Percentiles rank a stretch among this genome's conserved stretches.
These are phyloP conservation scores for Neuroscelio doddi DNA, from an alignment of 2,888 invertebrate genomes.

Conservation along the genomic window DNA sequence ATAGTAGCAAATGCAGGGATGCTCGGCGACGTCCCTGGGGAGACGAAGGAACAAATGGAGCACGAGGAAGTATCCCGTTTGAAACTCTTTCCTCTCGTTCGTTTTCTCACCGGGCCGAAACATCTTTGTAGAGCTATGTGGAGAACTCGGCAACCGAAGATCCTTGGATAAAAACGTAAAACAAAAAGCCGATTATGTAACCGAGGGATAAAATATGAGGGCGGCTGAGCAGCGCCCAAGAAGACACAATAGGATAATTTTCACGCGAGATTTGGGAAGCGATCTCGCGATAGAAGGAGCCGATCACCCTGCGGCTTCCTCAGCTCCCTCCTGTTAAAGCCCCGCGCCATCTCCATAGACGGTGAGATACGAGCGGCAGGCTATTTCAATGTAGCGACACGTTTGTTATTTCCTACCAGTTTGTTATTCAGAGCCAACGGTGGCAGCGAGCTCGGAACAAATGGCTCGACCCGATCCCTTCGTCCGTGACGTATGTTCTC, in stretches of 20 bases:
- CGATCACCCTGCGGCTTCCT: conserved; percentile 18
- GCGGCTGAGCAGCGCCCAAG: conserved; percentile 47
- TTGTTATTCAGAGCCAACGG: conserved; percentile 66
- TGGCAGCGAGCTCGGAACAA: conserved; percentile 56
- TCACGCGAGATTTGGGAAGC: conserved; percentile 72
- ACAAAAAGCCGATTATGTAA: conserved; percentile 72
- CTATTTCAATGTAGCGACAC: conserved; percentile 70
- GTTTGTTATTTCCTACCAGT: conserved; percentile 71
- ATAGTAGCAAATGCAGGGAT: conserved; percentile 28
- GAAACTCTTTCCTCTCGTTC: not conserved
- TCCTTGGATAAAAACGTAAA: conserved; percentile 61
- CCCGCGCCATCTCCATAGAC: conserved; percentile 13
- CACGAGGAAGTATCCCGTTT: conserved; percentile 16
- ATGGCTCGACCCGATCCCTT: conserved; percentile 49
- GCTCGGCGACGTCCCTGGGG: conserved; percentile 42
- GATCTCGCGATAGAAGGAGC: conserved; percentile 62
- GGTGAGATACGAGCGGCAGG: conserved; percentile 66
- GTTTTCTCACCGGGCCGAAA: too few species aligned
- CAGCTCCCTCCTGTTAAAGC: not conserved
- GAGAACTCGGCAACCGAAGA: conserved; percentile 4
- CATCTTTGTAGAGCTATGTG: conserved; percentile 19
- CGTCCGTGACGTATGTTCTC: conserved; percentile 42
- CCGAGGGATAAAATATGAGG: conserved; percentile 68
- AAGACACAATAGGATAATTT: conserved; percentile 71
- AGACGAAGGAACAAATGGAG: conserved; percentile 28